These are phyloP conservation scores for Carposina sasakii DNA, from an alignment of 1,140 invertebrate species.

Conservation along the genomic window DNA sequence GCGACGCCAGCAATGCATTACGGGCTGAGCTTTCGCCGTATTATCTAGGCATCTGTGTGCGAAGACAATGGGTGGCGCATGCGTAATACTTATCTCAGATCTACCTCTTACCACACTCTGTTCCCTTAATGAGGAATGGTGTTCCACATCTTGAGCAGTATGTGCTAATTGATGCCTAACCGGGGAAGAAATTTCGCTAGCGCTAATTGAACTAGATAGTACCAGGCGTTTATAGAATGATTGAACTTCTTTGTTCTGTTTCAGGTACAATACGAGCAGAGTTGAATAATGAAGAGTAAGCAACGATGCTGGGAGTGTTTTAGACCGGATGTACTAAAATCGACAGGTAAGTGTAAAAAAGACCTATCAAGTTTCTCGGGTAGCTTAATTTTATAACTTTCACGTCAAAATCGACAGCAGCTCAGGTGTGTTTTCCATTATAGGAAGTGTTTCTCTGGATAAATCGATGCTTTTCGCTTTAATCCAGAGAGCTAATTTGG, in stretches of 20 bases:
- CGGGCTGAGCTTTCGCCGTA: slow-evolving; percentile 40
- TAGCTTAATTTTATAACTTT: no score
- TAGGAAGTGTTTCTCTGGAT: no score
- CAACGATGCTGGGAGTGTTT: slow-evolving; percentile 52
- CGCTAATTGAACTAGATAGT: slow-evolving; percentile 50
- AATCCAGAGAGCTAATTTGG: no score
- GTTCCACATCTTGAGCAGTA: slow-evolving; percentile 52
- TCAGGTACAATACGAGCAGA: slow-evolving; percentile 19
- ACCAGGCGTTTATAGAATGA: no score
- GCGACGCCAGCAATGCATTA: slow-evolving; percentile 43
- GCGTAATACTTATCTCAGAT: slow-evolving; percentile 68
- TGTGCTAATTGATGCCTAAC: slow-evolving; percentile 62
- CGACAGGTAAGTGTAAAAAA: slow-evolving; percentile 47
- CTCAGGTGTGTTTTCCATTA: no score
- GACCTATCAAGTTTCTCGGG: no score
- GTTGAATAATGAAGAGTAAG: slow-evolving; percentile 67
- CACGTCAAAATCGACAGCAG: no score
- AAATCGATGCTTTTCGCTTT: no score
- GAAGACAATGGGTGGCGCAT: slow-evolving; percentile 64
- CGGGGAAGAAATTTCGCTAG: slow-evolving; percentile 40
- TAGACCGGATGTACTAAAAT: slow-evolving; percentile 44
- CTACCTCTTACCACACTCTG: slow-evolving; percentile 59
- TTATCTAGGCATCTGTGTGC: slow-evolving; percentile 63
- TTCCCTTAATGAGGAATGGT: slow-evolving; percentile 59
- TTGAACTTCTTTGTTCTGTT: slow-evolving; percentile 9